Evolutionary conservation across 2,888 invertebrate species (phyloP), one percentile per base, ranked within the genome.

Genomic region (Agonopterix subpropinquella): DNA sequence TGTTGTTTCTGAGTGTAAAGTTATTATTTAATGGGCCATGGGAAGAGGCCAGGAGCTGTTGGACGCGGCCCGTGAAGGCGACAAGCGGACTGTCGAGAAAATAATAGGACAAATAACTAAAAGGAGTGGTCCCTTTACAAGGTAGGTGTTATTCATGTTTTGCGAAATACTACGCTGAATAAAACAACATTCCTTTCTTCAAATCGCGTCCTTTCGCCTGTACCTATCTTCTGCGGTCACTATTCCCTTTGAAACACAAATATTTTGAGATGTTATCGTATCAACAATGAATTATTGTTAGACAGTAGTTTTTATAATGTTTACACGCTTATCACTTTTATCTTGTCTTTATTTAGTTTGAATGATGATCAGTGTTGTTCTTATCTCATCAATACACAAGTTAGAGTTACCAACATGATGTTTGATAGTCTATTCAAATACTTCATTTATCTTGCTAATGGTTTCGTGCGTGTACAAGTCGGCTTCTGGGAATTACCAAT

Each of bases 41-140:
- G 98, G 98, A 80, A 97, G 97, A 89, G 98, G 98, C 88, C 96
- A 97, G 88, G 98, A 98, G 89, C 92, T 98, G 84, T 91, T 98
- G 82, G 98, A 98, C 80, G 98, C 97, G 67, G 96, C 98, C 64
- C 93, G 98, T 71, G 96, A 93, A 89, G 98, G 98, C 77, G 96
- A 98, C 86, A 92, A 94, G 70, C 91, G 92, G 64, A 92, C 94
- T 67, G 96, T 97, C 61, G 97, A 97, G 85, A 97, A 96, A 90
- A 94, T 98, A 74, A 90, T 98, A 68, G 93, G 92, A 66, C 95
- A 95, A 86, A 93, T 95, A 89, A 93, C 94, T 72, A 96, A 95
- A 91, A 94, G 96, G 91, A 95, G 95, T 91, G 97, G 97, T 90
- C 96, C 96, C 69, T 91, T 97, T 84, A 96, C 96, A 85, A 96